A percentile compares a stretch with the other conserved stretches of the same genome.
These are phyloP conservation scores for Flexamia atlantica DNA, from an alignment of 2,888 invertebrate species.

Conservation along the genomic window DNA sequence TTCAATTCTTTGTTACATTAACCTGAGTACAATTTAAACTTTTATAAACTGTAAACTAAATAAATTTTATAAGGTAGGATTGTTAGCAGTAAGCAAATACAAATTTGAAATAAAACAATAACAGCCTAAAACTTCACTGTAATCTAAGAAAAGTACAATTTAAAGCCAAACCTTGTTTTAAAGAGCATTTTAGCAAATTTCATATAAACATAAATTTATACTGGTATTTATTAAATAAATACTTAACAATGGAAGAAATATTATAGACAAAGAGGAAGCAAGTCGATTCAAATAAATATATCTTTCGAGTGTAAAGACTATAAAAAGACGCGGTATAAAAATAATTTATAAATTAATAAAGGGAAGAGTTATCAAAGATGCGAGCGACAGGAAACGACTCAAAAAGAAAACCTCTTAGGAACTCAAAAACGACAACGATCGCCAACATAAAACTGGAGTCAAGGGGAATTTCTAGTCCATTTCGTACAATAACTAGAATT, in stretches of 20 bases:
- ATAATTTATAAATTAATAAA: constrained; percentile 18
- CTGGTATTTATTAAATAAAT: not conserved
- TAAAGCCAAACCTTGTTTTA: too few species aligned
- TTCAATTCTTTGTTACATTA: too few species aligned
- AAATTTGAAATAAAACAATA: too few species aligned
- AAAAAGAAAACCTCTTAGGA: constrained; percentile 27
- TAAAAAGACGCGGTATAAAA: constrained; percentile 23
- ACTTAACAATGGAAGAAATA: not conserved
- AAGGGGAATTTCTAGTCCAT: constrained; percentile 20
- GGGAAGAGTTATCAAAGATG: not conserved
- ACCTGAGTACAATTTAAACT: too few species aligned
- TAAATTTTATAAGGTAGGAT: too few species aligned
- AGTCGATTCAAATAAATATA: constrained; percentile 18
- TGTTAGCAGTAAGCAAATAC: too few species aligned
- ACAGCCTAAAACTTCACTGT: too few species aligned
- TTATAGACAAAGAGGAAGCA: not conserved
- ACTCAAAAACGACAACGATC: not conserved
- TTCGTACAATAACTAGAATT: constrained; percentile 27
- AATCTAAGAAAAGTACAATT: too few species aligned
- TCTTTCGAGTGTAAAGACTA: not conserved
- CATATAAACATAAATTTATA: not conserved
- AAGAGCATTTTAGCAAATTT: not conserved
- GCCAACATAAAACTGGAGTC: constrained; percentile 17
- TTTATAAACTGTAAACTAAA: too few species aligned
- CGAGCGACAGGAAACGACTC: not conserved